Percentiles rank a stretch among this genome's conserved stretches.
phyloP scores from a whole-genome alignment of 92 coral and sea anemone species.

The Chrysogorgia sp. region DNA sequence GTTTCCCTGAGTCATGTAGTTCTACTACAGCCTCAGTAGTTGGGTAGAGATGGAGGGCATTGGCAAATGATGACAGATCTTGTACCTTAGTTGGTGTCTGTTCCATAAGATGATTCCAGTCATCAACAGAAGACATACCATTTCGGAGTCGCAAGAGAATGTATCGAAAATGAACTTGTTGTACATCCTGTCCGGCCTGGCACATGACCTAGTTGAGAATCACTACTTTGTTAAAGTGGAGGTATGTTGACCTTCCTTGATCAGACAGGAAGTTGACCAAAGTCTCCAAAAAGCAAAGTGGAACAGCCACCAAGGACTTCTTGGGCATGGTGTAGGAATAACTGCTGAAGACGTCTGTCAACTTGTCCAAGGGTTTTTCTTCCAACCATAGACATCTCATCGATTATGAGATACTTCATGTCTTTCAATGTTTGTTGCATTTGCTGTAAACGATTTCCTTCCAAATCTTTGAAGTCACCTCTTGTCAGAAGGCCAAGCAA shows the following conservation, averaged over 20 bases:
- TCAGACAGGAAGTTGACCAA: constrained; percentile 41
- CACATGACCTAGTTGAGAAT: constrained; percentile 3
- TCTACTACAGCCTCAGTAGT: constrained; percentile 28
- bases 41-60: constrained; percentile 29
- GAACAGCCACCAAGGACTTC: constrained; percentile 30
- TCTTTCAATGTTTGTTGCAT: constrained; percentile 23
- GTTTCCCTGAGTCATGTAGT: constrained; percentile 33
- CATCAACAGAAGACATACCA: constrained; percentile 7
- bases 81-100: constrained; percentile 36
- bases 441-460: constrained; percentile 19
- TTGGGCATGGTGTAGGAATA: constrained; percentile 19
- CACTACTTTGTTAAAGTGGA: constrained; percentile 11
- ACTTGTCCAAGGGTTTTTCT: constrained; percentile 8
- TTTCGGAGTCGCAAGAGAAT: constrained; percentile 32
- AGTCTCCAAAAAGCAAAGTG: constrained; percentile 29
- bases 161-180: constrained; percentile 28
- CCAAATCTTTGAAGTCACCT: constrained; percentile 18
- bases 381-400: constrained; percentile 23
- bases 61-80: constrained; percentile 36
- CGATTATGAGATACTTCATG: constrained; percentile 5
- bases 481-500: constrained; percentile 34
- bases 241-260: constrained; percentile 22
- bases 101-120: constrained; percentile 31
- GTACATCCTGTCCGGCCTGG: constrained; percentile 24
- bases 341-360: constrained; percentile 21